A percentile compares a stretch with the other conserved stretches of the same genome.
These are phyloP conservation scores for Agelas oroides DNA, from an alignment of 37 sponge, comb jelly and placozoan species.

Conservation along the genomic window DNA sequence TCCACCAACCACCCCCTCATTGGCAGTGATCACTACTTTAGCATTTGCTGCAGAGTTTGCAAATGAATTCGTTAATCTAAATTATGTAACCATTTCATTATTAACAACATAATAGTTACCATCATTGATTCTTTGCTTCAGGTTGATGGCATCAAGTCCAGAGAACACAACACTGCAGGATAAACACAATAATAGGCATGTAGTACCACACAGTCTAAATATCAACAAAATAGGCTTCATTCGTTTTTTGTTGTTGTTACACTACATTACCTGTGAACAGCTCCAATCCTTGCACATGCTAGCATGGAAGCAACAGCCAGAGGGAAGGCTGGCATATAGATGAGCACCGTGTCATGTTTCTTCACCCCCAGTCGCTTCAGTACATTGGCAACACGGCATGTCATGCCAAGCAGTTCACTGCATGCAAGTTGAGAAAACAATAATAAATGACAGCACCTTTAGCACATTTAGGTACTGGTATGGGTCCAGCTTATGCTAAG, in stretches of 20 bases:
- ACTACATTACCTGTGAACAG: too few species aligned
- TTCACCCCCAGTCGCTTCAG: constrained; percentile 71
- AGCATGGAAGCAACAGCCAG: constrained; percentile 69
- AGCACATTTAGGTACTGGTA: too few species aligned
- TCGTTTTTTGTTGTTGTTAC: too few species aligned
- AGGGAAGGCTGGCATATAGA: constrained; percentile 81
- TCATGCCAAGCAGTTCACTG: constrained; percentile 81
- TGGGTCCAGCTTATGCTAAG: too few species aligned
- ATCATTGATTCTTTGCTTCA: constrained; percentile 74
- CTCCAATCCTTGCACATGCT: too few species aligned
- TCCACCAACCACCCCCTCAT: too few species aligned
- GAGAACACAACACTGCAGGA: constrained; percentile 84
- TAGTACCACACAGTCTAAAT: too few species aligned
- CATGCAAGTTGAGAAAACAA: neutral
- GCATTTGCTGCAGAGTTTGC: constrained; percentile 67
- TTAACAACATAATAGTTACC: constrained; percentile 32
- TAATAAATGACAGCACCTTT: neutral
- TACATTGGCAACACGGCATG: too few species aligned
- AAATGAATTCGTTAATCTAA: too few species aligned
- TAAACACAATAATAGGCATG: too few species aligned
- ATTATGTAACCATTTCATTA: too few species aligned
- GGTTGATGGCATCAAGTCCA: constrained; percentile 85
- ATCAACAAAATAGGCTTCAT: too few species aligned
- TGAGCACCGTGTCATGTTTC: constrained; percentile 84
- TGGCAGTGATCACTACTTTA: constrained; percentile 78